Conservation (phyloP, 1,140 invertebrate species). For the Meloidogyne chitwoodi region DNA sequence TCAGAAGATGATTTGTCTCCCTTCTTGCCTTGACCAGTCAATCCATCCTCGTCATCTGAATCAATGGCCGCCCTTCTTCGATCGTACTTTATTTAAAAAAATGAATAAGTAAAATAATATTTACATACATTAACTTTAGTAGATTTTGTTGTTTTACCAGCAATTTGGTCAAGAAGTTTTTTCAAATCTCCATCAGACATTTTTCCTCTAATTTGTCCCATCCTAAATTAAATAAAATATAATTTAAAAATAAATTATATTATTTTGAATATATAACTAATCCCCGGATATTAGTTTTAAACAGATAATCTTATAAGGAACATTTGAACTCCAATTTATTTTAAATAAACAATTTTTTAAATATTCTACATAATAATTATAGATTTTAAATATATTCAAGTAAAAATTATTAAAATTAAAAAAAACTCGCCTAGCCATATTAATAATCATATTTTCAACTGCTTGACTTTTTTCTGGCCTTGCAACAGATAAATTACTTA, state of each 20-base stretch:
- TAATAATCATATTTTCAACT: background rate
- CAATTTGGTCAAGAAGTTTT: background rate
- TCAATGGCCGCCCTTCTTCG: background rate
- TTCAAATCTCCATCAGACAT: background rate
- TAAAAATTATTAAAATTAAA: background rate
- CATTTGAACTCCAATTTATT: no score
- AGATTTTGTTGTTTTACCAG: background rate
- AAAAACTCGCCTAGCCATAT: background rate
- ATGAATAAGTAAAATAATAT: background rate
- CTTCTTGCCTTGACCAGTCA: background rate
- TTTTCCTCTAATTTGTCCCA: background rate
- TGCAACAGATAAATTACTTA: background rate
- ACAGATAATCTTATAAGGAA: no score
- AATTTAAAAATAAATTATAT: background rate
- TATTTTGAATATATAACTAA: no score
- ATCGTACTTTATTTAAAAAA: background rate
- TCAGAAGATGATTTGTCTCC: background rate
- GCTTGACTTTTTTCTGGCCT: background rate
- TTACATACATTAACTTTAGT: background rate
- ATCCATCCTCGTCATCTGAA: background rate
- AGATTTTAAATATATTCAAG: no score
- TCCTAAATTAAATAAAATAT: background rate
- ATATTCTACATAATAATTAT: no score
- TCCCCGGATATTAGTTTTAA: no score
- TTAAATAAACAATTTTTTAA: no score